Evolutionary conservation across 2,888 invertebrate species (phyloP), one percentile per base, ranked within the genome.

Genomic region (Podotricha telesiphe): DNA sequence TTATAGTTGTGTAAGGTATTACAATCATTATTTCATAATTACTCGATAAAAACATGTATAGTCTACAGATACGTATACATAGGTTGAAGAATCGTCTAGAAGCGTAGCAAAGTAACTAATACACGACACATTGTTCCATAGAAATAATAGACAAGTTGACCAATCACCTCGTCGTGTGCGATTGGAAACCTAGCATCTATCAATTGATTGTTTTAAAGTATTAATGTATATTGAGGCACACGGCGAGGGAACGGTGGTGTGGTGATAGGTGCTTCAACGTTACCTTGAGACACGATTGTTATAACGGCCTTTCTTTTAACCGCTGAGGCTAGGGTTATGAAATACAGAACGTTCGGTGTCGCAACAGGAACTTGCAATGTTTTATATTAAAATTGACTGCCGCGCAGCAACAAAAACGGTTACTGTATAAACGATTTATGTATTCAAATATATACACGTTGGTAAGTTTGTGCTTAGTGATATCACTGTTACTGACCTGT

Each of bases 401-500:
- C 37, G 47, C n/a, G 10, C 58, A 42, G 11, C 22, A 40, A 42
- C 22, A 22, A 45, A 22, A 20, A 34, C n/a, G 4, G 20, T 58
- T 42, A 22, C 10, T n/a, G 22, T 42, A 22, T 45, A 15, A 20
- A 42, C 42, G 20, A 11, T 42, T 42, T 42, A 40, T 40, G 20
- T 15, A 15, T n/a, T 42, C n/a, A n/a, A n/a, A 58, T n/a, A 22
- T 20, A 59, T 42, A n/a, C n/a, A n/a, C 4, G 4, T 8, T 7
- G 15, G 15, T 42, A 10, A 22, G n/a, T 1, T 15, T n/a, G 42
- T n/a, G 40, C 15, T 40, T 8, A 40, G 8, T 15, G 42, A 22
- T 20, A 22, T 59, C 42, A 58, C 11, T 48, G 61, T 45, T 68
- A 87, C 90, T 91, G 84, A 93, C 93, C 93, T 93, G 92, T 93